Evolutionary conservation across 2,797 vertebrate species (phyloP), one percentile per base, ranked within the genome.

Genomic region (Etheostoma nigrum): DNA sequence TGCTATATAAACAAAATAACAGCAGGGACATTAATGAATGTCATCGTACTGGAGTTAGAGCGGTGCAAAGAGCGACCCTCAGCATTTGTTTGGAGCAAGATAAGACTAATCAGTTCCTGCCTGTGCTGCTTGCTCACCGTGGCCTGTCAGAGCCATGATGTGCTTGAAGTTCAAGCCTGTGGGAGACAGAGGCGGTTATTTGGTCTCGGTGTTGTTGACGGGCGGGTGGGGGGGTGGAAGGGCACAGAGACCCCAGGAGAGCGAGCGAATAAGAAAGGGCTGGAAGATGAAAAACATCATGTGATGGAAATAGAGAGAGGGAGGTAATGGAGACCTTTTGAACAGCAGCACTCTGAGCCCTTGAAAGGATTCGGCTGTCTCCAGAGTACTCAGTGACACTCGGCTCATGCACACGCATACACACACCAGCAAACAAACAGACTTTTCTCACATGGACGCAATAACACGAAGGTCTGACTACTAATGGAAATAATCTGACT

Each of bases 281-380:
- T 76, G 54, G 65, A 76, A 83, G 83, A 85, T 81, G 82, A 88
- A 87, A 89, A 85, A 77, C 80, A 81, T 82, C 79, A 81, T 73
- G 72, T 81, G 84, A 84, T 78, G 60, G 72, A 85, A 79, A 88
- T 52, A 79, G 58, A 64, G 27, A 53, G 79, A 71, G 66, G 18
- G 76, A 82, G 70, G 81, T 83, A 83, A 87, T 86, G 83, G 82
- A 87, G 79, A 87, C 75, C 83, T 89, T 89, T 85, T 82, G 83
- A 81, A 72, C 78, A 74, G 72, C 74, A 72, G 69, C 79, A 85
- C 78, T 81, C 64, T 78, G 78, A 67, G 79, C 63, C 63, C 67
- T 67, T 87, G 81, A 86, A 86, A 87, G 86, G 84, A 79, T 89
- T 89, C 52, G 74, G 72, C 55, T 79, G 77, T 88, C 90, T 90